Base-by-base conservation (phyloP, 2,888 invertebrate species). In the Tiliacea aurago region DNA sequence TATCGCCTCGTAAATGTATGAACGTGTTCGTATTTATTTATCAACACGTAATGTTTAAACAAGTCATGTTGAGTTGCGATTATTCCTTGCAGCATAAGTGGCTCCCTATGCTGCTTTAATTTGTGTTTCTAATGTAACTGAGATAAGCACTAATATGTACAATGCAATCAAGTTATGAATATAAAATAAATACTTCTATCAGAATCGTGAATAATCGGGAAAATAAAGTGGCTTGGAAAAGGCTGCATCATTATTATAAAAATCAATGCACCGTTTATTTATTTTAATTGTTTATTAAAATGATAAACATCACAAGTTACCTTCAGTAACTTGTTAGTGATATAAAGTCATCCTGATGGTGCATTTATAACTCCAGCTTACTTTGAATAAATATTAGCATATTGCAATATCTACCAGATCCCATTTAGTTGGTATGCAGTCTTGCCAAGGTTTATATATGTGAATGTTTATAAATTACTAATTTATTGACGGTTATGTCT, bases 1-100 rank as follows among this genome's bases (percentile, higher is more conserved):
- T 83, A 81, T 79, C 75, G 28, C 62, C 15, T 71, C 62, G 59
- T 73, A 67, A 70, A 68, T 64, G 59, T 23, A 68, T 10, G 28
- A 58, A 59, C 58, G 56, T 71, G 66, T 43, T 59, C 23, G 49
- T 49, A 59, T 79, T 58, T 69, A 80, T 74, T 68, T 68, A 68
- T 67, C 45, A 45, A 64, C 18, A 63, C 28, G 64, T 63, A 20
- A 43, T 63, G 64, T 56, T 47, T 59, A 10, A 72, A 53, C 41
- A 23, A 47, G 49, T 28, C 53, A 70, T 78, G 20, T 78, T 53
- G 23, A 49, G 43, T 70, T 66, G 45, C 37, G 53, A 64, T 65
- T 51, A 65, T 58, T 67, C 15, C 10, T 51, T 72, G 45, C n/a
- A 13, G 28, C 63, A 55, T 33, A 58, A 15, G 23, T 47, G 23